Percentiles rank a stretch among this genome's conserved stretches.
Conservation (phyloP, 2,797 vertebrate species). For the Rhabdomys pumilio region DNA sequence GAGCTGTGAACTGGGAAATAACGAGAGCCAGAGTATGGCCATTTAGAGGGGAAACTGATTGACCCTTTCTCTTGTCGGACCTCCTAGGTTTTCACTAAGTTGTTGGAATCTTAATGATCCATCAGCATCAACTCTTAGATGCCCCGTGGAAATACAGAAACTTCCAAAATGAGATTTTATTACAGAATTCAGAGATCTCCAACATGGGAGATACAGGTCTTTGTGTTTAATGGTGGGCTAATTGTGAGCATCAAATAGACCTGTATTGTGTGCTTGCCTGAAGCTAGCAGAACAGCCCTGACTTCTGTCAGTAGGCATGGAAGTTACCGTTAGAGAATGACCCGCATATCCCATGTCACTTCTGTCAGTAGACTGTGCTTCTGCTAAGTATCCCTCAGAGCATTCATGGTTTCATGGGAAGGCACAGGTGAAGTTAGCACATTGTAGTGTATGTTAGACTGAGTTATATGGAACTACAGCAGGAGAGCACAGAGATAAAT, state of each 20-base stretch:
- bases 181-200: background rate
- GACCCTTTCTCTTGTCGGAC: background rate
- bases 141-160: conserved; percentile 30
- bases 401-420: background rate
- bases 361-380: conserved; percentile 22
- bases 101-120: conserved; percentile 48
- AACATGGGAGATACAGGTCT: background rate
- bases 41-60: background rate
- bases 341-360: background rate
- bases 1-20: background rate
- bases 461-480: background rate
- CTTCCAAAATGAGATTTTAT: conserved; percentile 24
- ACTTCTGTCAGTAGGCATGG: background rate
- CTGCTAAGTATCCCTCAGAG: background rate
- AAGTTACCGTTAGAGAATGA: background rate
- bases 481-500: background rate
- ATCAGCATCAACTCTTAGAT: conserved; percentile 23
- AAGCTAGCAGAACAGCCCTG: background rate
- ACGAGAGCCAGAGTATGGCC: background rate
- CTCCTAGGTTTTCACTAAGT: conserved; percentile 7
- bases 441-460: background rate
- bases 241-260: background rate
- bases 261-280: background rate
- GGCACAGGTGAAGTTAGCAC: background rate
- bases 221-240: background rate